phyloP scores from a whole-genome alignment of 2,797 vertebrate species.

The Darevskia mixta region DNA sequence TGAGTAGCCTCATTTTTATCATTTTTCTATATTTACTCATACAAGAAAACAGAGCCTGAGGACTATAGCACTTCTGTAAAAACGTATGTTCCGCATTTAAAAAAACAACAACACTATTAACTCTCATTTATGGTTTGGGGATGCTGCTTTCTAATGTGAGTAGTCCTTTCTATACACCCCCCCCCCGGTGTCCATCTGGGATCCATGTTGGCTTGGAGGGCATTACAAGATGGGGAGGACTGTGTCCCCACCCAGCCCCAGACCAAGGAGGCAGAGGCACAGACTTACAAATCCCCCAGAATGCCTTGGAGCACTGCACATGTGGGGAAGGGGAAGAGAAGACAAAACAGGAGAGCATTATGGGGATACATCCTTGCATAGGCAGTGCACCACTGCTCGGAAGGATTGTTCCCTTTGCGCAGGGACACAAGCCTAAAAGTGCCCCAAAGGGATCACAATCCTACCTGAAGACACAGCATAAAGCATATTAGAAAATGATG shows the following conservation, averaged over 20 bases:
- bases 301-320: background rate
- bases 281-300: background rate
- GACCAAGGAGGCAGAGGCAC: background rate
- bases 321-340: too few relatives aligned
- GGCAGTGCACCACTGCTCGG: too few relatives aligned
- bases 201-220: background rate
- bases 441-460: background rate
- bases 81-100: background rate
- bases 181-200: too few relatives aligned
- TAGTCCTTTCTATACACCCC: background rate
- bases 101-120: background rate
- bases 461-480: background rate
- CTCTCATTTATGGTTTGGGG: background rate
- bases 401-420: background rate
- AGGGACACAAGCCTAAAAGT: background rate
- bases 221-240: background rate
- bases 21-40: conserved; percentile 3
- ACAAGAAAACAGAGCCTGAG: background rate
- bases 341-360: background rate
- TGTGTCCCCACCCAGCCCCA: background rate
- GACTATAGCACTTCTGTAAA: background rate
- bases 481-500: background rate
- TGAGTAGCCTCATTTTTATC: background rate
- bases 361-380: background rate
- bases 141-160: background rate